Conservation (phyloP, 1,140 invertebrate genomes). For the Ephestia elutella region DNA sequence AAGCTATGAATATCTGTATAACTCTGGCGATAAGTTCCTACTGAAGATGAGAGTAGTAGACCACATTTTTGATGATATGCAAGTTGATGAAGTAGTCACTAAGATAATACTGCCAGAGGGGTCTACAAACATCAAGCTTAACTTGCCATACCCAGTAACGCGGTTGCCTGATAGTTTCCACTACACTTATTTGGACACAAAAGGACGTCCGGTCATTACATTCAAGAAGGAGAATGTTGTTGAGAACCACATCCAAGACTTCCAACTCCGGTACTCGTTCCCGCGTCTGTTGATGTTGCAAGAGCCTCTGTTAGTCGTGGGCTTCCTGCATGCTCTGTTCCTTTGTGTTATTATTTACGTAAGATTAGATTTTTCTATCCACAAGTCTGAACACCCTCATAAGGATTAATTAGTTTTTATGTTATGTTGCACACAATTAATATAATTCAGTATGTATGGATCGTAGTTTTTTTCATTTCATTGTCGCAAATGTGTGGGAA, state of each 20-base stretch:
- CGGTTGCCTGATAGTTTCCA: slow-evolving; percentile 85
- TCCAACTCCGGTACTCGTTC: slow-evolving; percentile 91
- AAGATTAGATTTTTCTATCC: slow-evolving; percentile 95
- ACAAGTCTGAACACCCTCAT: slow-evolving; percentile 74
- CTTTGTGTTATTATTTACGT: slow-evolving; percentile 95
- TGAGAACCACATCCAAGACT: slow-evolving; percentile 97
- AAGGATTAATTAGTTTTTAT: slow-evolving; percentile 41
- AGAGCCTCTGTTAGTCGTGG: slow-evolving; percentile 92
- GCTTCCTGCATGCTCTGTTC: slow-evolving; percentile 93
- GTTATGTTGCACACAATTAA: slow-evolving; percentile 14
- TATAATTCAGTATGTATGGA: slow-evolving; percentile 12
- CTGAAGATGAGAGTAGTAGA: slow-evolving; percentile 95
- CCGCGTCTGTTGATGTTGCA: slow-evolving; percentile 89
- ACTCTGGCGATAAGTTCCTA: slow-evolving; percentile 86
- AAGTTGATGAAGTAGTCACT: slow-evolving; percentile 92
- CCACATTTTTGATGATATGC: slow-evolving; percentile 97
- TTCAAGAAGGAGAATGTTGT: slow-evolving; percentile 93
- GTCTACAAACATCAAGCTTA: slow-evolving; percentile 85
- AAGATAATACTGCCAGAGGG: slow-evolving; percentile 97
- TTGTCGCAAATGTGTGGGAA: slow-evolving; percentile 19
- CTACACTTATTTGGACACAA: slow-evolving; percentile 96
- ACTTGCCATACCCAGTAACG: slow-evolving; percentile 87
- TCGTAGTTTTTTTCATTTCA: slow-evolving; percentile 24
- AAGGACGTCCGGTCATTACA: slow-evolving; percentile 91
- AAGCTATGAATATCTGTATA: slow-evolving; percentile 95